These are phyloP conservation scores for Pteruthius melanotis DNA, from an alignment of 2,113 vertebrate genomes.

Conservation along the genomic window DNA sequence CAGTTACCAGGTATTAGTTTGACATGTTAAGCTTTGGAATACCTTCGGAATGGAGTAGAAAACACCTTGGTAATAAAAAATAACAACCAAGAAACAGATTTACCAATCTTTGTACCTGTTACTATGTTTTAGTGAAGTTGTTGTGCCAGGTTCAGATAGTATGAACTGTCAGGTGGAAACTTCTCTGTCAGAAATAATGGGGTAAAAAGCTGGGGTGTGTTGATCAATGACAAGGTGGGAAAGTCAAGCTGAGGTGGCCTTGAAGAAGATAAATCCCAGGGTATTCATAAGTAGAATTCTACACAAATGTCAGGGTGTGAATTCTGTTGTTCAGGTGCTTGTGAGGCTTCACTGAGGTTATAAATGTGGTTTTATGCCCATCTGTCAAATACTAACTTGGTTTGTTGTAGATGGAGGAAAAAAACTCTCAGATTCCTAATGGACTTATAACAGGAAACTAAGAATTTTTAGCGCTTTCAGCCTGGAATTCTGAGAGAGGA, in stretches of 20 bases:
- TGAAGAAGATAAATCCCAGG: background rate
- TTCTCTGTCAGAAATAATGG: background rate
- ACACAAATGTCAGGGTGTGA: background rate
- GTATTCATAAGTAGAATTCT: background rate
- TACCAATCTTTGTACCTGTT: background rate
- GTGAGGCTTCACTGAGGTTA: background rate
- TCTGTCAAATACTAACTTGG: background rate
- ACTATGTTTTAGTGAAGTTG: background rate
- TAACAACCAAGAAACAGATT: background rate
- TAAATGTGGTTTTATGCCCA: background rate
- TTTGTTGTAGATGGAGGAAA: accelerated
- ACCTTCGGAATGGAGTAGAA: background rate
- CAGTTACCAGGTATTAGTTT: background rate
- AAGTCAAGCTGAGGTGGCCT: background rate
- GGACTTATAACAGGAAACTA: background rate
- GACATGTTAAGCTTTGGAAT: background rate
- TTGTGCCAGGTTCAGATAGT: background rate
- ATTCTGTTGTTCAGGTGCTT: background rate
- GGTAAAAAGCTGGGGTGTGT: background rate
- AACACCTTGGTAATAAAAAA: background rate
- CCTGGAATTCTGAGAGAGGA: background rate
- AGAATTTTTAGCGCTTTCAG: background rate
- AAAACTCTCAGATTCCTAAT: background rate
- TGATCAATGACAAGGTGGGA: background rate
- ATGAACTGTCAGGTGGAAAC: background rate